Evolutionary conservation across 2,888 invertebrate genomes (phyloP).

Genomic region (Oscheius sp.): DNA sequence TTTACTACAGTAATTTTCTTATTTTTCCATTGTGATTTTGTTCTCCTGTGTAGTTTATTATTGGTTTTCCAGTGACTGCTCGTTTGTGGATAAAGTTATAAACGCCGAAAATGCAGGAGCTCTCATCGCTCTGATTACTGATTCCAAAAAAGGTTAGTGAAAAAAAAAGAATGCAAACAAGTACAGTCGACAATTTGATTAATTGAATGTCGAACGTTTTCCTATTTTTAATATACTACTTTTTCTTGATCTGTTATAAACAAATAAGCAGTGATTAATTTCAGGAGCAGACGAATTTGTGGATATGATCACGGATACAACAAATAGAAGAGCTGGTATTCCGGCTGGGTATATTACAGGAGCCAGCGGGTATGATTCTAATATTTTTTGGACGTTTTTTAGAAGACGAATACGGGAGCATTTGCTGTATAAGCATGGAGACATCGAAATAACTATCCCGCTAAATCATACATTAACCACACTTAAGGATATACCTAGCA

Average conservation of each 20-base stretch:
- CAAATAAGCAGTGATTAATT: too few species aligned
- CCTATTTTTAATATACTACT: too few species aligned
- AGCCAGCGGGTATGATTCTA: constrained; percentile 30
- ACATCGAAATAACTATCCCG: constrained; percentile 29
- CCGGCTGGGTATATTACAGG: constrained; percentile 34
- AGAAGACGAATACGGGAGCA: constrained; percentile 31
- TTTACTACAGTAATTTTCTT: constrained; percentile 18
- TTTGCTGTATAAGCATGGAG: constrained; percentile 21
- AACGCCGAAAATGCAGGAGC: constrained; percentile 58
- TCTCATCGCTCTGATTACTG: constrained; percentile 52
- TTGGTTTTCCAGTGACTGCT: constrained; percentile 51
- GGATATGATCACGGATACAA: constrained; percentile 34
- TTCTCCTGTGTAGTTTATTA: too few species aligned
- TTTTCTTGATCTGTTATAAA: too few species aligned
- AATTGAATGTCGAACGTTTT: too few species aligned
- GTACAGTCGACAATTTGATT: not conserved
- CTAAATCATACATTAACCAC: constrained; percentile 32
- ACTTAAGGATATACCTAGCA: constrained; percentile 30
- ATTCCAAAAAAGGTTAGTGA: constrained; percentile 41
- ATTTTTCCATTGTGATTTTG: not conserved
- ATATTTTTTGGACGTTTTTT: not conserved
- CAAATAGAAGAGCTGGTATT: constrained; percentile 26
- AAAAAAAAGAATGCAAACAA: not conserved
- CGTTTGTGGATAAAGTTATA: constrained; percentile 56
- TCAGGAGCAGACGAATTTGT: constrained; percentile 31